Evolutionary conservation across 2,113 vertebrate genomes (phyloP), one percentile per base, ranked within the genome.

Genomic region (Eulemur macaco): DNA sequence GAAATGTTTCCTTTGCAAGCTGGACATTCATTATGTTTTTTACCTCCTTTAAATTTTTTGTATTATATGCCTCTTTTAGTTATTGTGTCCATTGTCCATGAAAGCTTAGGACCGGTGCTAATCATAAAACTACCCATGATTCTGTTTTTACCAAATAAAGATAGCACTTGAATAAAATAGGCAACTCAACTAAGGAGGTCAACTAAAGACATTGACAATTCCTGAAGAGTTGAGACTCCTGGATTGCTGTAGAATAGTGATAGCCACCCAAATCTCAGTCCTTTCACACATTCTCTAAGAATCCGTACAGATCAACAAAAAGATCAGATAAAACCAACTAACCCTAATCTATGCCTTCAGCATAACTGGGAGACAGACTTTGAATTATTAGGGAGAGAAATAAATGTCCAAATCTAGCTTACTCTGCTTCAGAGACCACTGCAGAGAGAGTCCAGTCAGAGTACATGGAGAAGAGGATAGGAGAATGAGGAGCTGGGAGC

Each of bases 81-180:
- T 89, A 85, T 25, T 76, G 23, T 76, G 52, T 88, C n/a, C 39
- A 14, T 91, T 83, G 15, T 54, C 34, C 25, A 20, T 69, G 29
- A 93, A 77, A 17, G 7, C 34, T 71, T 93, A 71, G 64, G 47
- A 29, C 29, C 91, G 21, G 25, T 96, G 18, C 66, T 87, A 63
- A 50, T 78, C 50, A 45, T 66, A 68, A 84, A 74, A 74, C 54
- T 85, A 92, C 34, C 60, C 78, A 74, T 69, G 17, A 15, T 74
- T 91, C 42, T n/a, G 17, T 71, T 90, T 89, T 96, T 85, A 81
- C 52, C 66, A 82, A 91, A 29, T 69, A 69, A 92, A 86, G 47
- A 18, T 29, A 84, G 2, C n/a, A 74, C n/a, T 90, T 91, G 27
- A n/a, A 77, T 90, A 90, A 68, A 74, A 29, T 27, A 76, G n/a